phyloP scores from a whole-genome alignment of 2,797 vertebrate genomes.

The Nyctalus aviator region DNA sequence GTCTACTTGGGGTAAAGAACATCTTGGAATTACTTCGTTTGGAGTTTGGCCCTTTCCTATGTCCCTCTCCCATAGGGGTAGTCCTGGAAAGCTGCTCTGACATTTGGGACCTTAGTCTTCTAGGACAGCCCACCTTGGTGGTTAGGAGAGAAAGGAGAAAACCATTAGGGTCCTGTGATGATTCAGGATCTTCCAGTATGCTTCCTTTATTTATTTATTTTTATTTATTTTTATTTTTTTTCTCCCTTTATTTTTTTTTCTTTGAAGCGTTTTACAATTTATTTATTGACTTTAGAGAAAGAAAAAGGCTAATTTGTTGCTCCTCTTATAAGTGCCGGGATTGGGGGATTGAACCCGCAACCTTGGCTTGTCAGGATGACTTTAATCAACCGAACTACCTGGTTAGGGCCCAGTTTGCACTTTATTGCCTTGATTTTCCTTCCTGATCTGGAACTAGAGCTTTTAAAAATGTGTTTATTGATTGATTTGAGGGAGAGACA shows the following conservation, averaged over 20 bases:
- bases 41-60: background rate
- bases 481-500: background rate
- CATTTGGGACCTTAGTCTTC: background rate
- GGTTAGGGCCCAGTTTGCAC: background rate
- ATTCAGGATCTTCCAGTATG: background rate
- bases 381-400: too few species aligned
- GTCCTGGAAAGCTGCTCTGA: background rate
- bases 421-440: background rate
- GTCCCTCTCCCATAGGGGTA: background rate
- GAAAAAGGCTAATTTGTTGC: too few species aligned
- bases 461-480: background rate
- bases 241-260: too few species aligned
- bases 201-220: background rate
- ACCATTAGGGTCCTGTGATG: background rate
- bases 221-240: too few species aligned
- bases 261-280: too few species aligned
- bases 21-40: background rate
- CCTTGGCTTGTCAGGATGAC: too few species aligned
- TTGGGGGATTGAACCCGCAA: too few species aligned
- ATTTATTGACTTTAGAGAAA: too few species aligned
- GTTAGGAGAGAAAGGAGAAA: background rate
- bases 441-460: background rate
- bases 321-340: too few species aligned
- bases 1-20: constrained; percentile 96
- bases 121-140: background rate